A percentile compares a stretch with the other conserved stretches of the same genome.
Evolutionary conservation across 2,113 vertebrate genomes (phyloP).

Genomic region (Hucho hucho): DNA sequence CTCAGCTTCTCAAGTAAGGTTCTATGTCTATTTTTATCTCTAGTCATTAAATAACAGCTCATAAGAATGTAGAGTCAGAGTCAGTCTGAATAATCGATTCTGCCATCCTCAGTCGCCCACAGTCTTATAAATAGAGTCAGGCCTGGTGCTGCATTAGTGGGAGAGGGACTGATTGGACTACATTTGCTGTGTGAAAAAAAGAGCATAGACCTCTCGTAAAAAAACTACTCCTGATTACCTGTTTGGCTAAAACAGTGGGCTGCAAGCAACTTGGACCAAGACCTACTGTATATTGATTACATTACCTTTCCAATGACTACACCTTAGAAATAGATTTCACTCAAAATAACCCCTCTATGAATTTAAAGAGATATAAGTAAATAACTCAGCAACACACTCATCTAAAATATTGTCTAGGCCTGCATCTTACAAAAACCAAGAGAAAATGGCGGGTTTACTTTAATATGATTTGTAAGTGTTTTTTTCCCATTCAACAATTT

Average conservation of each 20-base stretch:
- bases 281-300: too few species aligned
- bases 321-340: neutral
- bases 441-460: too few species aligned
- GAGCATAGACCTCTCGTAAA: neutral
- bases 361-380: neutral
- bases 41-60: constrained; percentile 36
- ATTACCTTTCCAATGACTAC: neutral
- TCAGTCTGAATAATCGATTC: constrained; percentile 36
- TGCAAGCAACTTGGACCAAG: neutral
- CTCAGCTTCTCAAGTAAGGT: neutral
- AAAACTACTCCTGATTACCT: constrained; percentile 6
- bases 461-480: neutral
- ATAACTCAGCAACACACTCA: neutral
- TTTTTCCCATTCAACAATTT: neutral
- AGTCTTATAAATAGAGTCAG: constrained; percentile 28
- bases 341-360: neutral
- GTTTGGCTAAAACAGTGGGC: neutral
- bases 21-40: constrained; percentile 28
- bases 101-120: constrained; percentile 11
- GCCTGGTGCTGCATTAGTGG: constrained; percentile 24
- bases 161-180: constrained; percentile 9
- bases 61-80: constrained; percentile 32
- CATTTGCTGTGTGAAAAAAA: neutral
- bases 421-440: too few species aligned
- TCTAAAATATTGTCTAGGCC: too few species aligned